Conservation (phyloP, 2,888 invertebrate genomes). For the Hermaeophaga mercurialis region DNA sequence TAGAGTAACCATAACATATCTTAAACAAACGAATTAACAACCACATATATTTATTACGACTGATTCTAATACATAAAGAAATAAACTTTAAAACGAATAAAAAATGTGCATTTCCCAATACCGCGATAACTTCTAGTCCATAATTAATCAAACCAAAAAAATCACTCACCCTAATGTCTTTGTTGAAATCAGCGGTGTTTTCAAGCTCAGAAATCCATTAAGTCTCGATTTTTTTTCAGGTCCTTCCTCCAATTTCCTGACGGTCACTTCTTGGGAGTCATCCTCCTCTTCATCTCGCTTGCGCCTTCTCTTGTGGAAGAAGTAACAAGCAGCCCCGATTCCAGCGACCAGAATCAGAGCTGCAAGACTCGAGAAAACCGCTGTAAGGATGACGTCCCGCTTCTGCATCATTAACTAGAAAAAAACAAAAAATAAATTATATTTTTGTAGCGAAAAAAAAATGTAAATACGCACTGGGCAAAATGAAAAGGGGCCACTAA, state of each 20-base stretch:
- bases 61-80: too few relatives aligned
- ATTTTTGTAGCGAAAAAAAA: too few relatives aligned
- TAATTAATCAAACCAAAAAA: too few relatives aligned
- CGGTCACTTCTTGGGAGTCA: constrained; percentile 58
- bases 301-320: constrained; percentile 62
- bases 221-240: constrained; percentile 63
- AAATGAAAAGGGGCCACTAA: too few relatives aligned
- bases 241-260: constrained; percentile 54
- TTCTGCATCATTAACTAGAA: constrained; percentile 73
- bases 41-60: too few relatives aligned
- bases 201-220: constrained; percentile 72
- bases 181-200: constrained; percentile 75
- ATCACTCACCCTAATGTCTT: constrained; percentile 73
- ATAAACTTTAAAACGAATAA: too few relatives aligned
- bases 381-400: constrained; percentile 68
- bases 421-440: constrained; percentile 27
- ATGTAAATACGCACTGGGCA: too few relatives aligned
- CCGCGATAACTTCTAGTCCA: too few relatives aligned
- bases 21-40: too few relatives aligned
- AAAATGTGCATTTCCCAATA: too few relatives aligned
- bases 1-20: too few relatives aligned
- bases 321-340: constrained; percentile 63
- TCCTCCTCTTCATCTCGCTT: constrained; percentile 61
- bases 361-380: constrained; percentile 68
- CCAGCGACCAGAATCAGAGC: constrained; percentile 64